Evolutionary conservation across 2,888 invertebrate genomes (phyloP), one percentile per base, ranked within the genome.

Genomic region (Sycophila texana): DNA sequence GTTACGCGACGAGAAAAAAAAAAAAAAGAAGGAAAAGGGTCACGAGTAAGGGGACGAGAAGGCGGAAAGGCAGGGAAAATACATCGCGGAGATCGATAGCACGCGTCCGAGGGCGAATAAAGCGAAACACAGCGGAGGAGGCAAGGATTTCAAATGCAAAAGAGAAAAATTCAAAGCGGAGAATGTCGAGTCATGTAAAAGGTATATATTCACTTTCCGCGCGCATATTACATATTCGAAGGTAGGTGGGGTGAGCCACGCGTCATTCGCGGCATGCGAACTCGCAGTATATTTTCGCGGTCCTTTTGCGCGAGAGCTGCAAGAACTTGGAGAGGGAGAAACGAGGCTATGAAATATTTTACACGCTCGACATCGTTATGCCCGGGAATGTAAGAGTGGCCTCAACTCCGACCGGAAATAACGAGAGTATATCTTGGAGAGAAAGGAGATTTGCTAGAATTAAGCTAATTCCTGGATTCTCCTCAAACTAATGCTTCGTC

Each of bases 201-300:
- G 70, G 70, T 76, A 70, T 76, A 76, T 70, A 76, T 76, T 76
- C 76, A 76, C 76, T 70, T 76, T 70, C 55, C 53, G 63, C 67
- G 68, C 58, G 75, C 61, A 55, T 70, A 63, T 76, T 76, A 76
- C 76, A 61, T 68, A 76, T 76, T 76, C 70, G 76, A 65, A 65
- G 10, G 61, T 18, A 47, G 55, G 14, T 16, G 20, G 57, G 58
- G 51, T 14, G 57, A 30, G 14, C 30, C 18, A 49, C 66, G 67
- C 49, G 63, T 76, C 76, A 73, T 73, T 73, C 65, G 49, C 47
- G 65, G 65, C 74, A 77, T 77, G 71, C 76, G 71, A 77, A 77
- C 71, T 57, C 57, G 65, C 76, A 65, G 71, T 77, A 77, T 77
- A 77, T 77, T 77, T 65, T 77, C 65, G 57, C 71, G 70, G 65